Evolutionary conservation across 1,140 invertebrate species (phyloP).

Genomic region (Helicoverpa zea): DNA sequence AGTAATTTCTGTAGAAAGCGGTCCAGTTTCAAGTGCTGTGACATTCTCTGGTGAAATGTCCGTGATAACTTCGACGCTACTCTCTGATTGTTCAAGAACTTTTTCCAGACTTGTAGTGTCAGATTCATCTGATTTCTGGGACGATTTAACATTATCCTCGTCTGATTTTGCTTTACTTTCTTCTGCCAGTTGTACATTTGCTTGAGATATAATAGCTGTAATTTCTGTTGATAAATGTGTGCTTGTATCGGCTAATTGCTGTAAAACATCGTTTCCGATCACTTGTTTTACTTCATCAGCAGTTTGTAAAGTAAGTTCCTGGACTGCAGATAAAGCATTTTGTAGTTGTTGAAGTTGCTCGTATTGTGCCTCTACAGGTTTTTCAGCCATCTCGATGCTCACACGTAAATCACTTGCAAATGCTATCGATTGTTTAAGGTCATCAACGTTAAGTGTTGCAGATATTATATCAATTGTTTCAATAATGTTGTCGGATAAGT

Average conservation of each 20-base stretch:
- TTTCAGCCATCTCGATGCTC: not conserved
- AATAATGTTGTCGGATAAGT: conserved; percentile 26
- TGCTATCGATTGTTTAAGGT: conserved; percentile 23
- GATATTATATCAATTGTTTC: conserved; percentile 36
- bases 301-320: not conserved
- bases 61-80: not conserved
- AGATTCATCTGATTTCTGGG: not conserved
- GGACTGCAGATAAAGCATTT: conserved; percentile 3
- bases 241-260: not conserved
- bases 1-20: not conserved
- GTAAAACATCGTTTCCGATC: not conserved
- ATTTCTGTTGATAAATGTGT: not conserved
- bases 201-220: not conserved
- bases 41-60: not conserved
- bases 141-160: not conserved
- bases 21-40: not conserved
- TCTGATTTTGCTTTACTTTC: not conserved
- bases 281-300: not conserved
- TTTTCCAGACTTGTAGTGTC: not conserved
- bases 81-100: not conserved
- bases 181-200: not conserved
- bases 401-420: conserved; percentile 12
- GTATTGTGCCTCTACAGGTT: not conserved
- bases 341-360: conserved; percentile 15
- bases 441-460: conserved; percentile 7